These are phyloP conservation scores for Rhombomys opimus DNA, from an alignment of 2,113 vertebrate genomes.

Conservation along the genomic window DNA sequence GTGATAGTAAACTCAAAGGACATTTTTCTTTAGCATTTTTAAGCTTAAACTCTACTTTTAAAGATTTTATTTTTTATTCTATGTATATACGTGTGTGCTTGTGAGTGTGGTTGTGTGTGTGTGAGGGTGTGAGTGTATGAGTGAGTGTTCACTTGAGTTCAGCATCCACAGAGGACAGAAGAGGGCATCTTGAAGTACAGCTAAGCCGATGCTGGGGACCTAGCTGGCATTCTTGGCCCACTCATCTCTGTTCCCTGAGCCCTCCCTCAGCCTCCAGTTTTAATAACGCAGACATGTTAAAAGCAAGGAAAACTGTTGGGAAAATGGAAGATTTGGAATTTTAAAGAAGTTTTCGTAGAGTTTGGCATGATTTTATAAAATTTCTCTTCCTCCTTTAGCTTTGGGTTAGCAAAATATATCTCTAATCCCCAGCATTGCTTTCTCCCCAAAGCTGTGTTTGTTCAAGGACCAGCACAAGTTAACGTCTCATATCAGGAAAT, in stretches of 20 bases:
- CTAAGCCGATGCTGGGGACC: background rate
- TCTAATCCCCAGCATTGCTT: background rate
- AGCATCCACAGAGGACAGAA: too few relatives aligned
- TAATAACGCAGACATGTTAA: background rate
- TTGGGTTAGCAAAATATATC: background rate
- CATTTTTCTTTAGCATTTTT: background rate
- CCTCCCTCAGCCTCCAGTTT: background rate
- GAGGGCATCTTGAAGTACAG: background rate
- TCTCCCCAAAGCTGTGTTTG: background rate
- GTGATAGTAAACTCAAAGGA: background rate
- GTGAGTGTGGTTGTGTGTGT: background rate
- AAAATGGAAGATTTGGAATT: background rate
- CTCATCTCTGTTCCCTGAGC: background rate
- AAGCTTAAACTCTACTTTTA: background rate
- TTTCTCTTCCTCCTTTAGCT: background rate
- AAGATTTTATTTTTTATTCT: background rate
- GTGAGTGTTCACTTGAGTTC: background rate
- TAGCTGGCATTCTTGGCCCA: background rate
- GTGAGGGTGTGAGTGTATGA: background rate
- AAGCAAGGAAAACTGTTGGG: constrained; percentile 16
- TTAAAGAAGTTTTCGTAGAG: background rate
- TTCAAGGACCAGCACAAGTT: constrained; percentile 15
- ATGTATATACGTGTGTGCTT: background rate
- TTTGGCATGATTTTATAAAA: background rate
- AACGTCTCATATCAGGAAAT: constrained; percentile 32